Conservation (phyloP, 2,113 vertebrate species). For the Amblyornis subalaris region DNA sequence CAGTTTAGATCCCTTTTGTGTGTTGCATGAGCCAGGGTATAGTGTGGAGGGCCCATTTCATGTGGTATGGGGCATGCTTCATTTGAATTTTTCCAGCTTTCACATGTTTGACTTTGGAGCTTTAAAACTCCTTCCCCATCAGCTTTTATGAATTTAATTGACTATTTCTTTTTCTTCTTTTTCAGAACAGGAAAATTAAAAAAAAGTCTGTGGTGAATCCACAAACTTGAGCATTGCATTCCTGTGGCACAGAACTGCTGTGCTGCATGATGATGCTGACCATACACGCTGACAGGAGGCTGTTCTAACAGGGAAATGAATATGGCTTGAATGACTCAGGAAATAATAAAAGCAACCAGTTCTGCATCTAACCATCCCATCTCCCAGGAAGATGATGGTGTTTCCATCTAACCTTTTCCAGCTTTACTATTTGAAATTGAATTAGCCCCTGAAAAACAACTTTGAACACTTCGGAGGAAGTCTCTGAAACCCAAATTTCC, state of each 20-base stretch:
- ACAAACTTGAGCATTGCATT: not conserved
- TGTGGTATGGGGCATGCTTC: not conserved
- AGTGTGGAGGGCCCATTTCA: not conserved
- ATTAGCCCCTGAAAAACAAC: not conserved
- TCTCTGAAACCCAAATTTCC: not conserved
- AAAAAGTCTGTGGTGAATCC: not conserved
- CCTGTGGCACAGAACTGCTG: slow-evolving; percentile 13
- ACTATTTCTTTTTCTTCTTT: not conserved
- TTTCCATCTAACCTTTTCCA: not conserved
- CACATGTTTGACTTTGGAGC: not conserved
- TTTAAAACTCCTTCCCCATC: not conserved
- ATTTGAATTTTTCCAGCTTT: slow-evolving; percentile 16
- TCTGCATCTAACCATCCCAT: not conserved
- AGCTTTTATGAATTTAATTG: not conserved
- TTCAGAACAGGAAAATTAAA: not conserved
- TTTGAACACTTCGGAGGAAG: not conserved
- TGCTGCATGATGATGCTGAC: not conserved
- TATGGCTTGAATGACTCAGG: not conserved
- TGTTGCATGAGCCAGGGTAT: not conserved
- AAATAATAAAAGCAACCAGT: not conserved
- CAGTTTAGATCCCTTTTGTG: not conserved
- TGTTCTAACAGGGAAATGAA: not conserved
- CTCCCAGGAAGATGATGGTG: not conserved
- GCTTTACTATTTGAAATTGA: not conserved
- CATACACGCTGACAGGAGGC: not conserved